Base-by-base conservation (phyloP, 2,888 invertebrate genomes). In the Pollenia amentaria region DNA sequence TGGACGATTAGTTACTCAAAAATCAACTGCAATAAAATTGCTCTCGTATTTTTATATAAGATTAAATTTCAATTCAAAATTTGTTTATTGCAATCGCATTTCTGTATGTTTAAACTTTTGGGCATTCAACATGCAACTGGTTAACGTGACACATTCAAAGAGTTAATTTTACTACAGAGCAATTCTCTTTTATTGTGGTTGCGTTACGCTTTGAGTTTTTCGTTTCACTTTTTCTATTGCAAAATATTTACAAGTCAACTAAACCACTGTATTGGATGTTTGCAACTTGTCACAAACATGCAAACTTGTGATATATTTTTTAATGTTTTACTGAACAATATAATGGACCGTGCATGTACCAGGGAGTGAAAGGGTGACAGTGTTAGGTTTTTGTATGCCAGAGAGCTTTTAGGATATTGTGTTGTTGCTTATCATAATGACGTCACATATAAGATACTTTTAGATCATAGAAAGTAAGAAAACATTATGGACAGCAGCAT, bases 121-220 rank as follows among this genome's bases (percentile, higher is more conserved):
- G 29, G 29, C 29, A 29, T 2, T 29, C 29, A 4, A 12, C 40
- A 60, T 9, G 9, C 40, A 60, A 40, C 38, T 40, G 38, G 38
- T 60, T 2, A 40, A 40, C 38, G 38, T 60, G 3, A 60, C 6
- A 60, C 40, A 10, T 40, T 14, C 40, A n/a, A 38, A 3, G n/a
- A n/a, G 60, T 40, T 10, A 60, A 40, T n/a, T 40, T 60, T n/a
- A 60, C n/a, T 60, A 40, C 60, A n/a, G 40, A 60, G n/a, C n/a
- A 38, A 60, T 60, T 60, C 60, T 40, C n/a, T n/a, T 60, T 60
- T 57, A 29, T 38, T 60, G 60, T 38, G 60, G 60, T 60, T 57
- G 29, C 29, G 29, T 29, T 60, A 60, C 60, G 60, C n/a, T 60
- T 60, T n/a, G 4, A 38, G 14, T 60, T 9, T 57, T 57, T 46